Evolutionary conservation across 2,113 vertebrate genomes (phyloP), one percentile per base, ranked within the genome.

Genomic region (Paralichthys olivaceus): DNA sequence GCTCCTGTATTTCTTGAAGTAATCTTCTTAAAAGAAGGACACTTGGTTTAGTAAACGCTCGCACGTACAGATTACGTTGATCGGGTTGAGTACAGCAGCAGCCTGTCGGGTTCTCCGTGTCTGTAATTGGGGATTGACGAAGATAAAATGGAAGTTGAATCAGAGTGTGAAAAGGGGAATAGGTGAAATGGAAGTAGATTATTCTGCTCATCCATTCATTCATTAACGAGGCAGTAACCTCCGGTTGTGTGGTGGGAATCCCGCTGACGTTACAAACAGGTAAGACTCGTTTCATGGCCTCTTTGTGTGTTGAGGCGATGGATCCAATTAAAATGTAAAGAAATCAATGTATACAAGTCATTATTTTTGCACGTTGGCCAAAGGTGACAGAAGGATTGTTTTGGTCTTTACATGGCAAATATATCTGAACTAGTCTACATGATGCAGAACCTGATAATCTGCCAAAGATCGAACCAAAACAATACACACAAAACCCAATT

Each of bases 1-100:
- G n/a, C 57, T 23, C 56, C 73, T 81, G 78, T n/a, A 77, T 76
- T 86, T 79, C 81, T 89, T 73, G 53, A 69, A 54, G 54, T 93
- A 90, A 93, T 89, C 91, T 89, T 75, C 82, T 93, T 90, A 89
- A 83, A 73, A 77, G 55, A 60, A 4, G 32, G 64, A 43, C 62
- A 34, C 69, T 53, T 67, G 80, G 69, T 72, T 91, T 88, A 73
- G 51, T 70, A 55, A 75, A 73, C 59, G 68, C 68, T 26, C 47
- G 53, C 37, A 40, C 45, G 19, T 43, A 59, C 72, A 80, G 72
- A 80, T 75, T 77, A 84, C 11, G 69, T 20, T 77, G 66, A 78
- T 76, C 62, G 77, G 13, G 64, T 78, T 85, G 63, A 7, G 37
- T 14, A 49, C 15, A 54, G 47, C n/a, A 68, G 6, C 32, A 55